These are phyloP conservation scores for Pelobates cultripes DNA, from an alignment of 2,797 vertebrate genomes.

Conservation along the genomic window DNA sequence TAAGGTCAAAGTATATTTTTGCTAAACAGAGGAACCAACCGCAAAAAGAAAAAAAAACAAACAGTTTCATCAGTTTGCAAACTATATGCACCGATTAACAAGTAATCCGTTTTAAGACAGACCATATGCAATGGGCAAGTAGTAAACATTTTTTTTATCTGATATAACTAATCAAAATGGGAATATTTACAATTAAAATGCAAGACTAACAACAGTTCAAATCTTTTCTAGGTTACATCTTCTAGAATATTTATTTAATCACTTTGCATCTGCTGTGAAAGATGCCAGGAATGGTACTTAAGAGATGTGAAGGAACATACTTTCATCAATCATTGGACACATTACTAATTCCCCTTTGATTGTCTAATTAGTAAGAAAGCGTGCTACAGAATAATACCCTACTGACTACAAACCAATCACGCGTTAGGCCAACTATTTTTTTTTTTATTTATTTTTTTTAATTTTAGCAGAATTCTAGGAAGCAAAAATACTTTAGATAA, in stretches of 20 bases:
- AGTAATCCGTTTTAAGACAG: not conserved
- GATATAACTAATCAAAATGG: not conserved
- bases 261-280: not conserved
- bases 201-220: not conserved
- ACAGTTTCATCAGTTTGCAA: too few species aligned
- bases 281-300: not conserved
- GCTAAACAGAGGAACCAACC: too few species aligned
- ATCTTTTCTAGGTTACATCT: not conserved
- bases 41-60: too few species aligned
- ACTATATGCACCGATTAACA: not conserved
- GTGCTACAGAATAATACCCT: slow-evolving; percentile 24
- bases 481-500: not conserved
- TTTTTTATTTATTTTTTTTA: not conserved
- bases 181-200: not conserved
- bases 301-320: not conserved
- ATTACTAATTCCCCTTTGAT: slow-evolving; percentile 27
- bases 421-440: not conserved
- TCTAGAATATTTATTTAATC: not conserved
- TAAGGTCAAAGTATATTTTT: too few species aligned
- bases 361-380: slow-evolving; percentile 2
- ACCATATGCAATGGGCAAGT: not conserved
- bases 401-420: not conserved
- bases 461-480: not conserved
- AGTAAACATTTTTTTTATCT: not conserved
- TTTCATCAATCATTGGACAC: not conserved